Evolutionary conservation across 35 echinoderm and acorn worm genomes (phyloP).

Genomic region (Apostichopus californicus): DNA sequence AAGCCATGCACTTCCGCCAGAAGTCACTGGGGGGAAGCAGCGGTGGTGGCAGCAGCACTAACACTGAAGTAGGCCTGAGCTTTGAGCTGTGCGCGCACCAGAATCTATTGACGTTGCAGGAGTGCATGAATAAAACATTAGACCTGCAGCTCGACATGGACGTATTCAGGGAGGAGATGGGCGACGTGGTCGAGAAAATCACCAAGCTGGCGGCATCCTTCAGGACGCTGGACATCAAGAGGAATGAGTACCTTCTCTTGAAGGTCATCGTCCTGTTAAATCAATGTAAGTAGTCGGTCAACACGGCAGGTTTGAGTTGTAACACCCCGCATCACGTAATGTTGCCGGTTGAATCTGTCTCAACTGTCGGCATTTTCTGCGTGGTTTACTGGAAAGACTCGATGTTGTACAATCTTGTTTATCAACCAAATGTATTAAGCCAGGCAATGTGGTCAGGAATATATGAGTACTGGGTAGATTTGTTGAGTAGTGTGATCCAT

Average conservation of each 20-base stretch:
- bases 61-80: slow-evolving; percentile 72
- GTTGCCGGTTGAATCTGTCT: no score
- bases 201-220: slow-evolving; percentile 91
- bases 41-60: slow-evolving; percentile 1
- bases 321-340: no score
- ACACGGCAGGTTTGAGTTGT: no score
- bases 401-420: no score
- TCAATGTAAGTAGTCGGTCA: slow-evolving; percentile 65
- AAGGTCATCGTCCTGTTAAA: slow-evolving; percentile 92
- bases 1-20: slow-evolving; percentile 97
- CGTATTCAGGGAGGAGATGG: slow-evolving; percentile 96
- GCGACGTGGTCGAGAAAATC: slow-evolving; percentile 93
- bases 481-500: no score
- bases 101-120: slow-evolving; percentile 90
- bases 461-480: no score
- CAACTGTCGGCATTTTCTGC: no score
- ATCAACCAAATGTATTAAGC: no score
- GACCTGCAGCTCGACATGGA: slow-evolving; percentile 97
- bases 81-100: slow-evolving; percentile 93
- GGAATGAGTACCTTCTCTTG: slow-evolving; percentile 92
- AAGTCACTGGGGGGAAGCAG: slow-evolving; percentile 1
- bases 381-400: no score
- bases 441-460: no score
- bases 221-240: slow-evolving; percentile 80
- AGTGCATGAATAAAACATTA: slow-evolving; percentile 98